Percentiles rank a stretch among this genome's conserved stretches.
Conservation (phyloP, 1,140 invertebrate species). For the Zaprionus inermis region DNA sequence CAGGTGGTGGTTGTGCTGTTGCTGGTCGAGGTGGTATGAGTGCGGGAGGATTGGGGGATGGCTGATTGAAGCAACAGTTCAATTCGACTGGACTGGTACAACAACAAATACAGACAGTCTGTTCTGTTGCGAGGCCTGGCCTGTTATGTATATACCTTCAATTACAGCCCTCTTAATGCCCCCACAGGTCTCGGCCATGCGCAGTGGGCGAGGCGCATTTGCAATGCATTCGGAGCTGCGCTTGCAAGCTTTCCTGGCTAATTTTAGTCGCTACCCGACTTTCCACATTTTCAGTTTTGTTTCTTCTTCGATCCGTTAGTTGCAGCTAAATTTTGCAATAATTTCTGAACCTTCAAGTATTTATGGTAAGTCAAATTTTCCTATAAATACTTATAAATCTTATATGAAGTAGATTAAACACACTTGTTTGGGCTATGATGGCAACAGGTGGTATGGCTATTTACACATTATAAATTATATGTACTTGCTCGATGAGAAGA, state of each 20-base stretch:
- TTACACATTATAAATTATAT: neutral
- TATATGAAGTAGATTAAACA: neutral
- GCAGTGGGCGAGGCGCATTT: slow-evolving; percentile 13
- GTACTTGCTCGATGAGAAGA: no score
- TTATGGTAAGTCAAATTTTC: neutral
- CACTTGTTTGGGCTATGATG: neutral
- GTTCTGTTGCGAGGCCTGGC: slow-evolving; percentile 35
- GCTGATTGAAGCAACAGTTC: slow-evolving; percentile 42
- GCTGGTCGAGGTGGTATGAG: neutral
- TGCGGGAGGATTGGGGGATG: neutral
- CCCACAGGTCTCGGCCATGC: slow-evolving; percentile 30
- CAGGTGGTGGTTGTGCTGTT: slow-evolving; percentile 35
- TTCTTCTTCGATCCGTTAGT: slow-evolving; percentile 13
- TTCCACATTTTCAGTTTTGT: slow-evolving; percentile 27
- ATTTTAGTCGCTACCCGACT: slow-evolving; percentile 16
- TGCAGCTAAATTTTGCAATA: slow-evolving; percentile 13
- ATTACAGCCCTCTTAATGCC: neutral
- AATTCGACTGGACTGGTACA: slow-evolving; percentile 12
- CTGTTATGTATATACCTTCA: neutral
- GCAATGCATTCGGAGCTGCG: slow-evolving; percentile 33
- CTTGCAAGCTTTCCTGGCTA: slow-evolving; percentile 19
- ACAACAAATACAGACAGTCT: slow-evolving; percentile 25
- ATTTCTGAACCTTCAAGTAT: neutral
- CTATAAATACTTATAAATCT: no score
- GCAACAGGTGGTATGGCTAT: neutral